Evolutionary conservation across 2,888 invertebrate species (phyloP).

Genomic region (Sphaerophoria taeniata): DNA sequence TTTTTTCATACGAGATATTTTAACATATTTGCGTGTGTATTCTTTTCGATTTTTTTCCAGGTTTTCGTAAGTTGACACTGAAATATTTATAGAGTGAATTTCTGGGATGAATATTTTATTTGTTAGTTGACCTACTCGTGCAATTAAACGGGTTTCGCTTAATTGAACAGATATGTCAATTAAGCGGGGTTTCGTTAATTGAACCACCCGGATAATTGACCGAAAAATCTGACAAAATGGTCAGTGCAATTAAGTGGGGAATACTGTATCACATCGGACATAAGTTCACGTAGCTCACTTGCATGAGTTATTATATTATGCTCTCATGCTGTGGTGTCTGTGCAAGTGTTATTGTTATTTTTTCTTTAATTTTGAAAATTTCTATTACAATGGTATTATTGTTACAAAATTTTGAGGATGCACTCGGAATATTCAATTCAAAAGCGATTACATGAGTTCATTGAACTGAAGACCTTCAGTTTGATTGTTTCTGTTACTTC

Average conservation of each 20-base stretch:
- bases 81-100: too few relatives aligned
- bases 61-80: too few relatives aligned
- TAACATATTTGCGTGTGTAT: too few relatives aligned
- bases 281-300: conserved; percentile 62
- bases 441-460: not conserved
- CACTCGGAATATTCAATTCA: conserved; percentile 20
- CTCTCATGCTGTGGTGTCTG: conserved; percentile 44
- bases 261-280: conserved; percentile 17
- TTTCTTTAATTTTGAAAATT: conserved; percentile 4
- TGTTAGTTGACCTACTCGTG: too few relatives aligned
- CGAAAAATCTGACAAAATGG: too few relatives aligned
- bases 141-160: too few relatives aligned
- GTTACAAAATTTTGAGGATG: conserved; percentile 44
- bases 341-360: conserved; percentile 9
- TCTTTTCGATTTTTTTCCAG: too few relatives aligned
- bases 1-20: too few relatives aligned
- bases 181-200: not conserved
- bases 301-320: conserved; percentile 70
- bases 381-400: conserved; percentile 8
- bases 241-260: too few relatives aligned
- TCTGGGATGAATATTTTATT: too few relatives aligned
- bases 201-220: too few relatives aligned
- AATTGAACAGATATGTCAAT: too few relatives aligned
- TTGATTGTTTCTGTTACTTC: not conserved
- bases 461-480: not conserved